Evolutionary conservation across 2,888 invertebrate genomes (phyloP).

Genomic region (Rhagium mordax): DNA sequence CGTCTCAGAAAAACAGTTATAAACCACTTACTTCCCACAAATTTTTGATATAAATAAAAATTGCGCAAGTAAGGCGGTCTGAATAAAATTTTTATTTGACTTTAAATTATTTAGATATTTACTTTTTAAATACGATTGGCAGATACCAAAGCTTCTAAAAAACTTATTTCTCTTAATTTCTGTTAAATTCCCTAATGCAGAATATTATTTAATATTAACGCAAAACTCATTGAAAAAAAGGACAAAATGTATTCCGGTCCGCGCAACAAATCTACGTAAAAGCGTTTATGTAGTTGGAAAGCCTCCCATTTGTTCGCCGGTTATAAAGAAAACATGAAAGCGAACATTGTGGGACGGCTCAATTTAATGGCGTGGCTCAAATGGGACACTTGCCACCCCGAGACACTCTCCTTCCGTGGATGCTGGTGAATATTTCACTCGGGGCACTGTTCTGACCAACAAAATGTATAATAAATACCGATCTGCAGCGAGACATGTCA

Average conservation of each 20-base stretch:
- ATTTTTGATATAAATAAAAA: no score
- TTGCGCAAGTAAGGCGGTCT: no score
- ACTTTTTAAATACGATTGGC: no score
- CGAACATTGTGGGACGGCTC: slow-evolving; percentile 47
- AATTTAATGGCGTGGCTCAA: slow-evolving; percentile 45
- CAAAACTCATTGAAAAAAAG: neutral
- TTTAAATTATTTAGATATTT: no score
- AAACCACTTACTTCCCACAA: no score
- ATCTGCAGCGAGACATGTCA: slow-evolving; percentile 4
- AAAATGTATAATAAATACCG: slow-evolving; percentile 30
- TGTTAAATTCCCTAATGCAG: no score
- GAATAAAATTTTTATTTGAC: no score
- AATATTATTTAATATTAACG: no score
- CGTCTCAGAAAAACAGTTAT: no score
- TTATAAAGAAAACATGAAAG: slow-evolving; percentile 54
- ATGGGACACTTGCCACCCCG: slow-evolving; percentile 17
- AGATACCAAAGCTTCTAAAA: no score
- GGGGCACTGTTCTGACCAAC: slow-evolving; percentile 14
- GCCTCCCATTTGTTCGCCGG: slow-evolving; percentile 39
- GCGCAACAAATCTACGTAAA: slow-evolving; percentile 18
- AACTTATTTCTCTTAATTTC: no score
- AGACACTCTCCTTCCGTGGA: neutral
- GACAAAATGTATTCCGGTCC: neutral
- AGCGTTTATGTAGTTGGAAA: slow-evolving; percentile 21
- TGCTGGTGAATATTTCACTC: slow-evolving; percentile 25